Conservation (phyloP, 2,888 invertebrate species). For the Nezara viridula region DNA sequence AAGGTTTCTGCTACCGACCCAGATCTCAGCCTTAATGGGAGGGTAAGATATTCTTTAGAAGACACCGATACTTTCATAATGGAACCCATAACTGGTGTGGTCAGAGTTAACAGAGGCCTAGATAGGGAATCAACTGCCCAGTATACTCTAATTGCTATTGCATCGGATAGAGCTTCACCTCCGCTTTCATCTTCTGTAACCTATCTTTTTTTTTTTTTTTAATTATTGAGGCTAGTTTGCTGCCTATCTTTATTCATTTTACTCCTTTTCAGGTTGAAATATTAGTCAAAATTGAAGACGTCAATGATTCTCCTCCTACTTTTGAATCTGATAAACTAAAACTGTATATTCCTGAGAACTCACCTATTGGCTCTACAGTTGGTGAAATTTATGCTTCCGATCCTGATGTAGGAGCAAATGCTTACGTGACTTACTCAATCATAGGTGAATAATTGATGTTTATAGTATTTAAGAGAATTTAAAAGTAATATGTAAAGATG, state of each 20-base stretch:
- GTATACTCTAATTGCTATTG: slow-evolving; percentile 88
- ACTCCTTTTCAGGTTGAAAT: slow-evolving; percentile 50
- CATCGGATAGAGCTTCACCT: slow-evolving; percentile 91
- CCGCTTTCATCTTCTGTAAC: slow-evolving; percentile 76
- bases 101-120: slow-evolving; percentile 88
- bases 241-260: not conserved
- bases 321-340: slow-evolving; percentile 90
- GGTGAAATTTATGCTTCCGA: slow-evolving; percentile 92
- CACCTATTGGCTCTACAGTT: slow-evolving; percentile 94
- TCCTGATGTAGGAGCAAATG: slow-evolving; percentile 93
- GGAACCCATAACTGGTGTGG: slow-evolving; percentile 91
- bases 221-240: not conserved
- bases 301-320: slow-evolving; percentile 91
- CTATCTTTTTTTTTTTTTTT: not conserved
- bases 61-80: slow-evolving; percentile 81
- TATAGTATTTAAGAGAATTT: not conserved
- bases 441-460: slow-evolving; percentile 75
- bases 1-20: slow-evolving; percentile 85
- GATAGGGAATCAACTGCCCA: slow-evolving; percentile 91
- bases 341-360: slow-evolving; percentile 93
- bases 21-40: slow-evolving; percentile 89
- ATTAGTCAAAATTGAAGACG: slow-evolving; percentile 83
- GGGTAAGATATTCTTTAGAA: slow-evolving; percentile 88
- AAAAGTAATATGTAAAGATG: not conserved
- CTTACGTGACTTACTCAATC: slow-evolving; percentile 93